Evolutionary conservation across 2,113 vertebrate genomes (phyloP), one percentile per base, ranked within the genome.

Genomic region (Semicossyphus pulcher): DNA sequence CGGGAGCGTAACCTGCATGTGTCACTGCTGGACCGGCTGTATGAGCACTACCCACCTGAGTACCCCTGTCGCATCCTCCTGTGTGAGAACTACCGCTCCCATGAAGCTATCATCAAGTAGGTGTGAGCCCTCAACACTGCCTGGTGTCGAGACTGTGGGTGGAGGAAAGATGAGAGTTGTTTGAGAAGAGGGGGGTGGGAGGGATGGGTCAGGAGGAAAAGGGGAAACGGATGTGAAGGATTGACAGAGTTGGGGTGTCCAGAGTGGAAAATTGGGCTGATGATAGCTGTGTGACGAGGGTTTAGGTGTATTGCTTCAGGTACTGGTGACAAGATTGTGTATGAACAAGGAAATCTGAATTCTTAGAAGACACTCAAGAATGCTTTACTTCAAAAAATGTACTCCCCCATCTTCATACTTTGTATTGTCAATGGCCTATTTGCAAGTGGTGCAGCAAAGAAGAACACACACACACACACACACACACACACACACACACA

Each of bases 21-120:
- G 63, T 99, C 98, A 1, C 87, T 99, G 88, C 93, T 99, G 78
- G 98, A 99, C 83, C 95, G 98, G 9, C 95, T 99, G 60, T 99
- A 99, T 57, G 98, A 99, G 93, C 97, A 99, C 90, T 99, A 99
- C 89, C 97, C 98, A 23, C 89, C 94, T 1, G 97, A 98, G 59
- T 99, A 96, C 86, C 98, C 98, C 0, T 99, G 98, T 76, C 93
- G 98, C 88, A 98, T 99, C 89, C 95, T 99, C 88, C 95, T 99
- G n/a, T 99, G 98, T 65, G 98, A 99, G 91, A 99, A 99, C 94
- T 99, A 99, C 94, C 97, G 98, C 91, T 99, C 98, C 82, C 98
- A 99, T 88, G 97, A 99, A 94, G 98, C 97, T 90, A 99, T 99
- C 94, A 99, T 99, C 96, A 99, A 97, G 98, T 99, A 97, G 93